Conservation (phyloP, 2,797 vertebrate genomes). For the Protonibea diacanthus region DNA sequence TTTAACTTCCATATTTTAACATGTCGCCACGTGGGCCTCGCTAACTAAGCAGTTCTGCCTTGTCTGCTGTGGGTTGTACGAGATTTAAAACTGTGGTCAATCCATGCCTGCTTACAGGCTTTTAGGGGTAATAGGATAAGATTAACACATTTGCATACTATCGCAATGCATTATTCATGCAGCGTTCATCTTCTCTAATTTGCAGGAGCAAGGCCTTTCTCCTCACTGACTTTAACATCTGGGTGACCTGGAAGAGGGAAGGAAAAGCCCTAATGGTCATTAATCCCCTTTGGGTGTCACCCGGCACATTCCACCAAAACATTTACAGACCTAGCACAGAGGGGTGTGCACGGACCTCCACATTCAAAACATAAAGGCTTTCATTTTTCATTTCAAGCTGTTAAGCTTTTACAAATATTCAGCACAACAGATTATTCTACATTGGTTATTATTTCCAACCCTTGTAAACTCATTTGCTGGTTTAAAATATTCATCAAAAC, state of each 20-base stretch:
- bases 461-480: not conserved
- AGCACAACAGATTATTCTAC: not conserved
- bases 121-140: conserved; percentile 82
- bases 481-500: conserved; percentile 54
- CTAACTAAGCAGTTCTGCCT: conserved; percentile 68
- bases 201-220: conserved; percentile 67
- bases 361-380: not conserved
- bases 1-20: conserved; percentile 73
- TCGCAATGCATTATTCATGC: conserved; percentile 83
- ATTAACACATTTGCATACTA: conserved; percentile 84
- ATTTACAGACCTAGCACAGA: conserved; percentile 2
- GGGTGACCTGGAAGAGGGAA: conserved; percentile 65
- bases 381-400: not conserved
- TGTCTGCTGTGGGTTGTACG: conserved; percentile 55
- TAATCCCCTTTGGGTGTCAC: conserved; percentile 49
- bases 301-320: conserved; percentile 28
- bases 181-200: conserved; percentile 71
- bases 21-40: conserved; percentile 36
- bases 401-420: not conserved
- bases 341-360: not conserved
- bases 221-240: conserved; percentile 75
- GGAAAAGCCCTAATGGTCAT: conserved; percentile 22
- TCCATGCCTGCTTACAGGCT: conserved; percentile 71
- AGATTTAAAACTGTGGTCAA: conserved; percentile 76
- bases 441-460: not conserved